Conservation (phyloP, 2,888 invertebrate genomes). For the Lycaena phlaeas region DNA sequence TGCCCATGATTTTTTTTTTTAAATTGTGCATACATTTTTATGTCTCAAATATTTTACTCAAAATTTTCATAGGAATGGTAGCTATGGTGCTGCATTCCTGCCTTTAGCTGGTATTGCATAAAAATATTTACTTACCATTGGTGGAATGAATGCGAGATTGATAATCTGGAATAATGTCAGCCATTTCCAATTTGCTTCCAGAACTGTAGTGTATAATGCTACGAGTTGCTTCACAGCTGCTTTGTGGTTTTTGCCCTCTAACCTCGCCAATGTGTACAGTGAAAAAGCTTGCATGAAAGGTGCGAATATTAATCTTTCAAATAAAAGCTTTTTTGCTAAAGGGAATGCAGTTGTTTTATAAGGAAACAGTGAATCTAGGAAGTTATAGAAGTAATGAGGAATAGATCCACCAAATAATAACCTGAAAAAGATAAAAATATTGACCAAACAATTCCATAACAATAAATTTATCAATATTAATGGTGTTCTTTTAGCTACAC, state of each 20-base stretch:
- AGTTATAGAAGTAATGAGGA: constrained; percentile 83
- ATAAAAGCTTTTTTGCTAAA: constrained; percentile 74
- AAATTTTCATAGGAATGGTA: no score
- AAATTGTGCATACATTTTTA: no score
- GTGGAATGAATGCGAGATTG: constrained; percentile 83
- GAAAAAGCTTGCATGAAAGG: constrained; percentile 82
- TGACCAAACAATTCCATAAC: no score
- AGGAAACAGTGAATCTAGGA: constrained; percentile 74
- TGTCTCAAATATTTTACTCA: no score
- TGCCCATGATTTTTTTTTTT: no score
- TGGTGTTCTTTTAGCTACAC: no score
- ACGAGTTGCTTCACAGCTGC: constrained; percentile 76
- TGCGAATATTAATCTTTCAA: constrained; percentile 81
- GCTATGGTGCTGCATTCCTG: no score
- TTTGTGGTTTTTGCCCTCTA: constrained; percentile 83
- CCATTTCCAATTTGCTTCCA: constrained; percentile 84
- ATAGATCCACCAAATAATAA: constrained; percentile 85
- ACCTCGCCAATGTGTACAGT: constrained; percentile 80
- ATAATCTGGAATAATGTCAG: constrained; percentile 82
- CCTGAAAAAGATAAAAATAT: constrained; percentile 47
- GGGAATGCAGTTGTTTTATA: constrained; percentile 70
- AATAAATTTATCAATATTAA: no score
- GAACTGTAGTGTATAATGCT: constrained; percentile 76
- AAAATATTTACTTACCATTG: constrained; percentile 83
- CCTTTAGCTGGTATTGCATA: no score